Evolutionary conservation across 1,140 invertebrate species (phyloP), one percentile per base, ranked within the genome.

Genomic region (Lethocerus indicus): DNA sequence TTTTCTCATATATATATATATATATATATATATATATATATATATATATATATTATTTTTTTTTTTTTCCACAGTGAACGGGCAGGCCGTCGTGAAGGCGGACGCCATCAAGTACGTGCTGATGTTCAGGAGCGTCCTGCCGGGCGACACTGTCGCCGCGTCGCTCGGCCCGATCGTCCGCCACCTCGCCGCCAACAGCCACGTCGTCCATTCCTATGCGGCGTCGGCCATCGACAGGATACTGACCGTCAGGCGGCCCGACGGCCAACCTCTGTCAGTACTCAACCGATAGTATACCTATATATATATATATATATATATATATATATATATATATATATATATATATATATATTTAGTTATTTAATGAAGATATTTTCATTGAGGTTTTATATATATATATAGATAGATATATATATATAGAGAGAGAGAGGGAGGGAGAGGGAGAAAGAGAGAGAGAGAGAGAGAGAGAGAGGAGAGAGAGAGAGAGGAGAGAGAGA

Each of bases 21-120:
- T 24, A 24, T 7, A 42, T 24, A 42, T 1, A 12, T 42, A 24
- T 24, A 24, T 12, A 23, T 42, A 20, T 39, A 39, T 12, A 39
- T 42, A 24, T 24, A 3, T 14, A 5, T 3, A 42, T 42, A 24
- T 42, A 20, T 21, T 24, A 42, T 54, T 54, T 48, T 54, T 49
- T 50, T 52, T 51, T 64, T 61, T 57, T 56, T 47, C 70, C 71
- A 53, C 67, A 86, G 88, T 93, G 2, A 84, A 91, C 61, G 77
- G 83, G 44, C 69, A 82, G 49, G 88, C 92, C 2, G 88, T 98
- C 14, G 67, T 98, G 16, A 94, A 94, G 69, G 90, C 93, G 0
- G 92, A 95, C 67, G 82, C 86, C 7, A 83, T 98, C 20, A 97
- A 97, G 63, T 98, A 92, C 63, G 67, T 97, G 9, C 91, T 98